Evolutionary conservation across 2,797 vertebrate species (phyloP), one percentile per base, ranked within the genome.

Genomic region (Coilia nasus): DNA sequence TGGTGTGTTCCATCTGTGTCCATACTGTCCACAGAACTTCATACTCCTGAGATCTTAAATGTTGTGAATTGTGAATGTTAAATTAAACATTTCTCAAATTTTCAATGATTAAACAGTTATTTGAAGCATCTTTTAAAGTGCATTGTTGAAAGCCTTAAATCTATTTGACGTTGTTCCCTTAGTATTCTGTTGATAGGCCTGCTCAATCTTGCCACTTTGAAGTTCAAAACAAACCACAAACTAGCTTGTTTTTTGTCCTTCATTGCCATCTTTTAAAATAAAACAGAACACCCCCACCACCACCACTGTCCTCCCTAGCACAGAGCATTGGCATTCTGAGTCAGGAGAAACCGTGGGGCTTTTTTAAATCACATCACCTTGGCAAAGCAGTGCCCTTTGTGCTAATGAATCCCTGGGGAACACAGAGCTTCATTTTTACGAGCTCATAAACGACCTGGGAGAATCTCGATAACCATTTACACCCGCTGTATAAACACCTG

Each of bases 401-500:
- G 67, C 2, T 75, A 75, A 75, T 75, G 67, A 75, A 75, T 75
- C 67, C 67, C 12, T 15, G 14, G 67, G 67, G 67, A 75, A 41
- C 31, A 35, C 28, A 31, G 67, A 75, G 17, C 67, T 75, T 75
- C 28, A 75, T 35, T 28, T 75, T 75, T 75, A 75, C 31, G 67
- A 75, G 31, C 31, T 17, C 67, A 75, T 41, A 75, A 75, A 75
- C 3, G 67, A 75, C 67, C 28, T 23, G 15, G 67, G 67, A 75
- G 67, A 75, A 75, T 75, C 67, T 75, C 67, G 31, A 75, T 75
- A 75, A 75, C 67, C 67, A 75, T 75, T 75, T 75, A 41, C 31
- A 41, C 67, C 67, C 35, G 67, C 67, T 75, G 67, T 75, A 75
- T 75, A 75, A 75, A 75, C 67, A 75, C 28, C 67, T 75, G 67